Percentiles rank a stretch among this genome's conserved stretches.
These are phyloP conservation scores for Karalla daura DNA, from an alignment of 2,797 vertebrate species.

Conservation along the genomic window DNA sequence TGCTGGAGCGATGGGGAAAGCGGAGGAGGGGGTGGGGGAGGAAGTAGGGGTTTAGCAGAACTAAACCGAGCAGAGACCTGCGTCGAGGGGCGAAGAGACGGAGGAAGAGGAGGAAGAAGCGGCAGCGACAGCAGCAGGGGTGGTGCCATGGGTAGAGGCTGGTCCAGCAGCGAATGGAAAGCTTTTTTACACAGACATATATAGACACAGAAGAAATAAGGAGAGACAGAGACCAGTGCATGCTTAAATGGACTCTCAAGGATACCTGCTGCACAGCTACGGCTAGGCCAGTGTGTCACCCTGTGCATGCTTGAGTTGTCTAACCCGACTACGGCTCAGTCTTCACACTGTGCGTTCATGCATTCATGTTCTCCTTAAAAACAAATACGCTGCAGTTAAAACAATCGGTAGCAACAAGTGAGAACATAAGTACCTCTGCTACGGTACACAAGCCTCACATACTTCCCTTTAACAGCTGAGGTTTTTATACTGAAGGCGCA, in stretches of 20 bases:
- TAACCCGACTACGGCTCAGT: conserved; percentile 9
- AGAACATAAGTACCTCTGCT: conserved; percentile 12
- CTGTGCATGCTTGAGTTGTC: conserved; percentile 11
- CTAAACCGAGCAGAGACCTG: conserved; percentile 84
- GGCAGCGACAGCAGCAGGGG: conserved; percentile 74
- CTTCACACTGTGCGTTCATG: not conserved
- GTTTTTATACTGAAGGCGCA: conserved; percentile 67
- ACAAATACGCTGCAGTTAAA: not conserved
- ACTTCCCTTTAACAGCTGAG: conserved; percentile 49
- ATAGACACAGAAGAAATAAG: conserved; percentile 77
- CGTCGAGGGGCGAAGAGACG: conserved; percentile 80
- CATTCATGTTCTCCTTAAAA: not conserved
- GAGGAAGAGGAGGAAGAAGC: conserved; percentile 79
- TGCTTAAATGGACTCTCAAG: conserved; percentile 66
- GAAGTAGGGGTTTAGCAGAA: conserved; percentile 70
- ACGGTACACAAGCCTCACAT: conserved; percentile 39
- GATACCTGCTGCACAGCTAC: conserved; percentile 37
- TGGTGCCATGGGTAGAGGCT: conserved; percentile 79
- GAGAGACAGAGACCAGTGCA: conserved; percentile 76
- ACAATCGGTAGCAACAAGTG: conserved; percentile 21
- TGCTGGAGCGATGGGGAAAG: conserved; percentile 62
- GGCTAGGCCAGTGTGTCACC: conserved; percentile 6
- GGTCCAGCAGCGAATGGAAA: conserved; percentile 81
- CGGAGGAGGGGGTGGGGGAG: too few relatives aligned
- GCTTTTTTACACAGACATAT: conserved; percentile 81